Conservation (phyloP, 2,113 vertebrate species). For the Dromas ardeola region DNA sequence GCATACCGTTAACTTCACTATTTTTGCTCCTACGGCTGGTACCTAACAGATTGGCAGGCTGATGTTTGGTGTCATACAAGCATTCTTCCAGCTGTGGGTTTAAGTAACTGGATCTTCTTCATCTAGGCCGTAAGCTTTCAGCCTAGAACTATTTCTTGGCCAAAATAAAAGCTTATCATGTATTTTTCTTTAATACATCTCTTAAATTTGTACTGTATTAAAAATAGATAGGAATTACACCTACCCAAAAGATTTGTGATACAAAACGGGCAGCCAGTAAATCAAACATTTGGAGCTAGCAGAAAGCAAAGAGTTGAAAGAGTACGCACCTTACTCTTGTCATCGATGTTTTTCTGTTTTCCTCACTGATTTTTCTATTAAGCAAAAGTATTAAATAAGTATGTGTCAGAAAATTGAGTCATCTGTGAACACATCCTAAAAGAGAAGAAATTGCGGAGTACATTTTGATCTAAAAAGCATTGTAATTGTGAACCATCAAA, state of each 20-base stretch:
- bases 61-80: neutral
- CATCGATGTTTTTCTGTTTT: neutral
- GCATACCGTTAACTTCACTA: neutral
- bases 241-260: neutral
- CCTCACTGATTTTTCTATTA: neutral
- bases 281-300: neutral
- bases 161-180: neutral
- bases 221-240: neutral
- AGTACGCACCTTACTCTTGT: neutral
- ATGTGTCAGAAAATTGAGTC: slow-evolving; percentile 32
- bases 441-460: neutral
- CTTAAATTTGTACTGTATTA: neutral
- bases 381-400: neutral
- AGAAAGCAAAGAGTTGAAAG: neutral
- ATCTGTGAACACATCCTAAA: neutral
- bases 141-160: neutral
- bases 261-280: neutral
- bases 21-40: neutral
- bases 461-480: slow-evolving; percentile 9
- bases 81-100: neutral
- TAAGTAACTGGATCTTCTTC: neutral
- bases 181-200: neutral
- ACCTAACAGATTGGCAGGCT: neutral
- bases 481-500: slow-evolving; percentile 8
- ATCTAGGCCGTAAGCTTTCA: neutral